These are phyloP conservation scores for Caloenas nicobarica DNA, from an alignment of 2,113 vertebrate genomes.

Conservation along the genomic window DNA sequence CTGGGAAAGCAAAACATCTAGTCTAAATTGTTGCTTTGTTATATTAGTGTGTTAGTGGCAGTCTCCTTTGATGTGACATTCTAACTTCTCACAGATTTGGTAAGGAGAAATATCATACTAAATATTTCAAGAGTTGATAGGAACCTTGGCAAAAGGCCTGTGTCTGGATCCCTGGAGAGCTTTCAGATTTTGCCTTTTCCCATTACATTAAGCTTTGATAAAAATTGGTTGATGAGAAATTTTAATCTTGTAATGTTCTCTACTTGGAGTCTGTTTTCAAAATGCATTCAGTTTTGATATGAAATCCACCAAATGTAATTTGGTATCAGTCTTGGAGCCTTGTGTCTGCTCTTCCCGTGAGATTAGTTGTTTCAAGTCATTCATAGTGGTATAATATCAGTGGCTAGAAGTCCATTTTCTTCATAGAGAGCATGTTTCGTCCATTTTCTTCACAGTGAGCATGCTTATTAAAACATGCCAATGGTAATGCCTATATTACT, in stretches of 20 bases:
- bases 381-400: not conserved
- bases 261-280: not conserved
- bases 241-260: not conserved
- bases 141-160: not conserved
- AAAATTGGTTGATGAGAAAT: not conserved
- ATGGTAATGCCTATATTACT: not conserved
- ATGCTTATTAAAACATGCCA: not conserved
- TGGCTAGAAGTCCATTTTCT: not conserved
- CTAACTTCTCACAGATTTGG: not conserved
- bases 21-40: not conserved
- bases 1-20: not conserved
- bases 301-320: not conserved
- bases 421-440: not conserved
- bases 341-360: not conserved
- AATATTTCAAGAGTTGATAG: not conserved
- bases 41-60: not conserved
- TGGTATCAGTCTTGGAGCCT: not conserved
- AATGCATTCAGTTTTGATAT: not conserved
- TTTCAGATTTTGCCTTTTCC: not conserved
- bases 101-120: not conserved
- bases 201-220: not conserved
- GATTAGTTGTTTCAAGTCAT: accelerated
- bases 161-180: not conserved
- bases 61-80: not conserved
- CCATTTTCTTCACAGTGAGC: not conserved